phyloP scores from a whole-genome alignment of 2,113 vertebrate genomes.

The Sinosuthora webbiana region DNA sequence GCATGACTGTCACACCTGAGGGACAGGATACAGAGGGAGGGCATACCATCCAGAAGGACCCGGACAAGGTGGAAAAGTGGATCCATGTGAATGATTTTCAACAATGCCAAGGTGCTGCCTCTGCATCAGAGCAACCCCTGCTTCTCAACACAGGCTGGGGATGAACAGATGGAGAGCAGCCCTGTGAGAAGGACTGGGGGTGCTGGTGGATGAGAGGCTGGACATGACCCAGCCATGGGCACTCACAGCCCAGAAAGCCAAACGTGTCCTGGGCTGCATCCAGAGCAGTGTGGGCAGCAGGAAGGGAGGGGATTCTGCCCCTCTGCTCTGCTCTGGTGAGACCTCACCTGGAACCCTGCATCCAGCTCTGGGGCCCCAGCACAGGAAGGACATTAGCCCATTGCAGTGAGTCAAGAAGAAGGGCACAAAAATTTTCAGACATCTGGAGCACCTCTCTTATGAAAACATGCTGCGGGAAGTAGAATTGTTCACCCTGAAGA shows the following conservation, averaged over 20 bases:
- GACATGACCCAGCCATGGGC: not conserved
- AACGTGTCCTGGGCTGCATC: not conserved
- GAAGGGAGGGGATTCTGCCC: not conserved
- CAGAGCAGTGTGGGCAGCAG: fast-evolving
- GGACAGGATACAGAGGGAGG: not conserved
- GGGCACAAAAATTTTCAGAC: not conserved
- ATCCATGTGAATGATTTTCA: not conserved
- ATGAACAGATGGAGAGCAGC: not conserved
- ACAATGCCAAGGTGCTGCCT: too few species aligned
- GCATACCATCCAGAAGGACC: not conserved
- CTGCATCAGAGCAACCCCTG: fast-evolving
- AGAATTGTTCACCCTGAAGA: not conserved
- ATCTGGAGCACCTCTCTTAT: not conserved
- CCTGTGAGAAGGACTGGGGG: fast-evolving
- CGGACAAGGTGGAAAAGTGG: not conserved
- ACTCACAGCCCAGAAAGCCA: not conserved
- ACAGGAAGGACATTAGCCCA: not conserved
- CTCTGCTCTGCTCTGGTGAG: not conserved
- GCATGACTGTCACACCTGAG: fast-evolving
- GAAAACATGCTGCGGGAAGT: not conserved
- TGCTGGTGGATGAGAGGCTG: not conserved
- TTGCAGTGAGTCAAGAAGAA: not conserved
- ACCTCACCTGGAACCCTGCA: not conserved
- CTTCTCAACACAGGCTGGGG: not conserved
- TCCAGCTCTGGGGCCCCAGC: not conserved